Percentiles rank a stretch among this genome's conserved stretches.
These are phyloP conservation scores for Deroplatys truncata DNA, from an alignment of 2,888 invertebrate genomes.

Conservation along the genomic window DNA sequence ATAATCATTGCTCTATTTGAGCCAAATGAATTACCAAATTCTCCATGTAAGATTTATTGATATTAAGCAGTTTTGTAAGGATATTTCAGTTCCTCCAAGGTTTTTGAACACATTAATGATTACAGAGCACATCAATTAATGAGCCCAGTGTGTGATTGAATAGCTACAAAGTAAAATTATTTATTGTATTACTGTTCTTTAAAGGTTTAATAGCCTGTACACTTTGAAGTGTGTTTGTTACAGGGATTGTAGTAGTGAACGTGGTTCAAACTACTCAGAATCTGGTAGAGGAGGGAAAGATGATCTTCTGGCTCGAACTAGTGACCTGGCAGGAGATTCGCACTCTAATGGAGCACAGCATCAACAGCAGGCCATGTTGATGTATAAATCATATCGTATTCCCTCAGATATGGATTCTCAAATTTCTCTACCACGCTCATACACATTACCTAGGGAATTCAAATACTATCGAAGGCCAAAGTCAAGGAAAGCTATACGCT, in stretches of 20 bases:
- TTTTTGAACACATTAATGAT: no score
- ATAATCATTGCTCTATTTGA: no score
- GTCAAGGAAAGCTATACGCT: constrained; percentile 54
- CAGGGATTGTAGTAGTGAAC: constrained; percentile 29
- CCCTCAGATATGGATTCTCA: constrained; percentile 70
- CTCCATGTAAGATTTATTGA: no score
- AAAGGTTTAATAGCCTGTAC: no score
- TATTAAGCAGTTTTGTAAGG: no score
- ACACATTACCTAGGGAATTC: constrained; percentile 80
- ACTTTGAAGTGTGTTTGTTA: not conserved
- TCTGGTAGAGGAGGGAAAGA: constrained; percentile 18
- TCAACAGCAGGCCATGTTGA: constrained; percentile 30
- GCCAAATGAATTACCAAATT: no score
- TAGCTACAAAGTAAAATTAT: no score
- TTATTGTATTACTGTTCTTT: no score
- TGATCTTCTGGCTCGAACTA: constrained; percentile 8
- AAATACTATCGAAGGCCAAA: constrained; percentile 66
- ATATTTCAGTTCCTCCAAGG: no score
- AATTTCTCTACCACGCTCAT: constrained; percentile 78
- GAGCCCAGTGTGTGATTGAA: no score
- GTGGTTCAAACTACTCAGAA: constrained; percentile 27
- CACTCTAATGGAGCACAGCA: constrained; percentile 22
- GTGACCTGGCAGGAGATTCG: constrained; percentile 14
- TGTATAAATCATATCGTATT: constrained; percentile 51
- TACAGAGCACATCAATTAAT: no score